phyloP scores from a whole-genome alignment of 2,888 invertebrate species.

The Malachius bipustulatus region DNA sequence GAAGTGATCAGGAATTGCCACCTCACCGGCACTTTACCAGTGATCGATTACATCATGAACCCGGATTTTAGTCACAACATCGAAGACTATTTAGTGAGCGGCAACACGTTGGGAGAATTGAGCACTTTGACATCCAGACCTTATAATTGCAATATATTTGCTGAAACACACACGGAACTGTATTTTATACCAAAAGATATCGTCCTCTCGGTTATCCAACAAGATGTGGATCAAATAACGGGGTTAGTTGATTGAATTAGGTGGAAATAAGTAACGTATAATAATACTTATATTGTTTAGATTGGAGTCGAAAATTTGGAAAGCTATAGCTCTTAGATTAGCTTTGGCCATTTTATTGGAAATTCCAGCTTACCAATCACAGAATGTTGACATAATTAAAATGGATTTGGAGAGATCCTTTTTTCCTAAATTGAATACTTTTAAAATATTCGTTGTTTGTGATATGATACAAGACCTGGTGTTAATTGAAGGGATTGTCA shows the following conservation, averaged over 20 bases:
- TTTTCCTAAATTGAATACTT: not conserved
- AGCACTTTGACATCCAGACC: not conserved
- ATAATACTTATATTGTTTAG: not conserved
- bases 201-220: not conserved
- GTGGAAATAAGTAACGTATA: not conserved
- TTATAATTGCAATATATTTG: not conserved
- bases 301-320: not conserved
- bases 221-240: not conserved
- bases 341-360: not conserved
- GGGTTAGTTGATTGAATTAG: not conserved
- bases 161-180: not conserved
- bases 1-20: not conserved
- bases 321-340: not conserved
- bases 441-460: not conserved
- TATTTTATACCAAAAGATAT: not conserved
- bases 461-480: not conserved
- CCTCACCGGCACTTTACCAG: not conserved
- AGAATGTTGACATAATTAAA: not conserved
- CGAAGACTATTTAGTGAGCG: not conserved
- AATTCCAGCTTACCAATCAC: not conserved
- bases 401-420: not conserved
- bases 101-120: not conserved
- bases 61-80: not conserved
- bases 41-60: not conserved
- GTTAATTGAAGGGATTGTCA: not conserved